These are phyloP conservation scores for Butastur rufipennis DNA, from an alignment of 2,113 vertebrate species.

Conservation along the genomic window DNA sequence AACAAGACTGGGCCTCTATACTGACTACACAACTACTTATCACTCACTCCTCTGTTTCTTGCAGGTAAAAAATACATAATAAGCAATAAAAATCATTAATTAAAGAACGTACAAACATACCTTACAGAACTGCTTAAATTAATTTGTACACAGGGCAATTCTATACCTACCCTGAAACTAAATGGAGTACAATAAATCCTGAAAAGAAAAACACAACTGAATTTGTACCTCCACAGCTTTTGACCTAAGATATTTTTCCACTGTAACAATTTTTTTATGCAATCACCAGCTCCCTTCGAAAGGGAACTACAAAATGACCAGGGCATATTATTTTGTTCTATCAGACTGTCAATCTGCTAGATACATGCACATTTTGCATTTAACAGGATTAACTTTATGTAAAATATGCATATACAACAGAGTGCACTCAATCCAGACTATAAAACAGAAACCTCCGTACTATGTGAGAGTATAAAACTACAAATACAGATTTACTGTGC, in stretches of 20 bases:
- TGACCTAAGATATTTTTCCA: not conserved
- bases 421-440: conserved; percentile 19
- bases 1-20: not conserved
- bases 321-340: not conserved
- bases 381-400: conserved; percentile 18
- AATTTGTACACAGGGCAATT: not conserved
- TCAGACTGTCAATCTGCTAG: conserved; percentile 3
- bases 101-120: not conserved
- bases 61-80: not conserved
- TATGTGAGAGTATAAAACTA: conserved; percentile 30
- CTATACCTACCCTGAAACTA: not conserved
- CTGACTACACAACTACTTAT: not conserved
- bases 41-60: not conserved
- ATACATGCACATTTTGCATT: not conserved
- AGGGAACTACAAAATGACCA: not conserved
- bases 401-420: not conserved
- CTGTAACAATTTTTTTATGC: not conserved
- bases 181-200: not conserved
- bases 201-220: not conserved
- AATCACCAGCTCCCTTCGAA: not conserved
- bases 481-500: conserved; percentile 40
- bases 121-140: not conserved
- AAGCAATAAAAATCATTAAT: not conserved
- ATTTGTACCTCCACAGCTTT: not conserved
- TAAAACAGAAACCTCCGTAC: conserved; percentile 28